Base-by-base conservation (phyloP, 2,113 vertebrate species). In the Zosterops pallidus region DNA sequence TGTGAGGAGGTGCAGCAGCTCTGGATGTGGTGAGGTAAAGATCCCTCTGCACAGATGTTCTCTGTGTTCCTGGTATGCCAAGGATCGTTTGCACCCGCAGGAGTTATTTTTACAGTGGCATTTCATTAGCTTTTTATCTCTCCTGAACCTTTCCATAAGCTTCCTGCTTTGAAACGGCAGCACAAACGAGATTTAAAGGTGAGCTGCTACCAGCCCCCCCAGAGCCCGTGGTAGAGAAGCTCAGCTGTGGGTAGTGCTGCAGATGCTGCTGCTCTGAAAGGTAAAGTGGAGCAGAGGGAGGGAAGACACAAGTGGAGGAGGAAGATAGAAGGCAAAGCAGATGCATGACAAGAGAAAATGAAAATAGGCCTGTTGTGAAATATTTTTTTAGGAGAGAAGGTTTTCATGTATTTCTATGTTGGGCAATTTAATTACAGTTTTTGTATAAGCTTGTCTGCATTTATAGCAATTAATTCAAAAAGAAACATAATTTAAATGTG, bases 11-110 rank as follows among this genome's bases (percentile, higher is more conserved):
- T 72, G 50, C 14, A 41, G 69, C 29, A 46, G 47, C 7, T 3
- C 55, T 55, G 72, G 39, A 22, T 0, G 0, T 6, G 22, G 35
- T 9, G 29, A 69, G 18, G 55, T 19, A n/a, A 39, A 57, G 37
- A 53, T 77, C 68, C n/a, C 50, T 60, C 1, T 0, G 23, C 49
- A 15, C 20, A 41, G 44, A 9, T 75, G 80, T 82, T 44, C 70
- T 89, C 47, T 5, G 31, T 8, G 2, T 23, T 91, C 63, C 46
- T 15, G 16, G 53, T 15, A 18, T 39, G 55, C 41, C 53, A 56
- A 52, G 88, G 71, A 81, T 47, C 7, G 0, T 62, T 56, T 1
- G 4, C 0, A 2, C n/a, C 44, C 0, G 0, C 13, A 9, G 59
- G 83, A 93, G 33, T 74, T 94, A 79, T 86, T 87, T 89, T 90